Evolutionary conservation across 1,140 invertebrate species (phyloP).

Genomic region (Cydia pomonella): DNA sequence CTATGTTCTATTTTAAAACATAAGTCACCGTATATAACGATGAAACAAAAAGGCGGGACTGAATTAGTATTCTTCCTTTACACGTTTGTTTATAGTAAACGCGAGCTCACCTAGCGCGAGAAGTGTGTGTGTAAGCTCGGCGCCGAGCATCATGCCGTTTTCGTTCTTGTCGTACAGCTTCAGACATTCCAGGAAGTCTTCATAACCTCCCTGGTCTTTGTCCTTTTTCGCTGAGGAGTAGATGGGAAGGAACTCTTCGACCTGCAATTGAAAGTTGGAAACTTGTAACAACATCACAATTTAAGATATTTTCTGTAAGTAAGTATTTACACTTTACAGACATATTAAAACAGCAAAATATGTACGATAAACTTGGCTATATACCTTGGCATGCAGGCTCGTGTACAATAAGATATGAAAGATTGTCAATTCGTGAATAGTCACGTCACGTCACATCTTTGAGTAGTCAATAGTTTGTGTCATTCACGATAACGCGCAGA

Average conservation of each 20-base stretch:
- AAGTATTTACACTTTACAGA: too few species aligned
- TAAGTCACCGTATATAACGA: not conserved
- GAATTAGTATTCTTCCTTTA: too few species aligned
- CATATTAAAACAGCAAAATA: too few species aligned
- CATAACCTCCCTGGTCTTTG: conserved; percentile 98
- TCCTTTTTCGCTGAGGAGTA: conserved; percentile 97
- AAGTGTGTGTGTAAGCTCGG: conserved; percentile 98
- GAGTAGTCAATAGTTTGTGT: too few species aligned
- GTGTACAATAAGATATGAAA: too few species aligned
- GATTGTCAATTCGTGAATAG: too few species aligned
- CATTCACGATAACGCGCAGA: too few species aligned
- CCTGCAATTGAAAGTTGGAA: conserved; percentile 54
- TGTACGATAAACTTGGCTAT: too few species aligned
- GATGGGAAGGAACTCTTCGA: conserved; percentile 99
- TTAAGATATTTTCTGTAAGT: too few species aligned
- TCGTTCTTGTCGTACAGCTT: conserved; percentile 99
- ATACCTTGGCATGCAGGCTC: too few species aligned
- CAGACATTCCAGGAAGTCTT: conserved; percentile 99
- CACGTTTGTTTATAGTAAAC: not conserved
- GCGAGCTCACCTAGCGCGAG: conserved; percentile 90
- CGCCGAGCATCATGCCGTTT: conserved; percentile 97
- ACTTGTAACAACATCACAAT: not conserved
- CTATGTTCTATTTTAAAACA: too few species aligned
- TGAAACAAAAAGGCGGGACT: not conserved
- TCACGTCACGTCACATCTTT: too few species aligned